Evolutionary conservation across 1,140 invertebrate genomes (phyloP).

Genomic region (Polypedilum pembai): DNA sequence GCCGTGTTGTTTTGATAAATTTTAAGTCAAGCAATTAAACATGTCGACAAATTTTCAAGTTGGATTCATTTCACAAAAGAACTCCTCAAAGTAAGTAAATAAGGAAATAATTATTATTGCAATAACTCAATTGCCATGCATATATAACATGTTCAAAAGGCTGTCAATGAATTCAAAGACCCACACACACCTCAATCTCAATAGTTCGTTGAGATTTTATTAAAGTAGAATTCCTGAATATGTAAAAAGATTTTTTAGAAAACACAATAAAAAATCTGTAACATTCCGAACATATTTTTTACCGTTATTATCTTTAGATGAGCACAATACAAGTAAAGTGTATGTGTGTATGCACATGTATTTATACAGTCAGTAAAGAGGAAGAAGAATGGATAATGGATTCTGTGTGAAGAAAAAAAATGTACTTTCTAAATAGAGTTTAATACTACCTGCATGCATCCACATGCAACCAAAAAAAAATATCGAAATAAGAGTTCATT

Average conservation of each 20-base stretch:
- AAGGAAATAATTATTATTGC: background rate
- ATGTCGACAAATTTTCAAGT: conserved; percentile 22
- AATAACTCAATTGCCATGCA: too few relatives aligned
- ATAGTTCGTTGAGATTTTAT: background rate
- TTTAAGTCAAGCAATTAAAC: background rate
- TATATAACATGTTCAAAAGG: conserved; percentile 1
- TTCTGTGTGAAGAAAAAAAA: background rate
- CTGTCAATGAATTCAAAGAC: background rate
- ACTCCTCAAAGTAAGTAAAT: conserved; percentile 22
- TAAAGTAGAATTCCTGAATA: conserved; percentile 7
- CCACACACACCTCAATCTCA: background rate
- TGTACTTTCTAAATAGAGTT: conserved; percentile 5
- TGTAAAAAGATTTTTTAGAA: background rate
- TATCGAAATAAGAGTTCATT: too few relatives aligned
- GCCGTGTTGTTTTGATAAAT: too few relatives aligned
- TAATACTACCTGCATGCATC: background rate
- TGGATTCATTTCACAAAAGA: conserved; percentile 13
- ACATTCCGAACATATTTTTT: conserved; percentile 18
- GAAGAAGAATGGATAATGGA: conserved; percentile 12
- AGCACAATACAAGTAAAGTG: conserved; percentile 12
- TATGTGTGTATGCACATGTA: too few relatives aligned
- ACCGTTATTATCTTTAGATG: conserved; percentile 11
- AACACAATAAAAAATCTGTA: background rate
- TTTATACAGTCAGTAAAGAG: background rate
- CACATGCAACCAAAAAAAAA: background rate